Percentiles rank a stretch among this genome's conserved stretches.
Conservation (phyloP, 2,113 vertebrate species). For the Catharus minimus region DNA sequence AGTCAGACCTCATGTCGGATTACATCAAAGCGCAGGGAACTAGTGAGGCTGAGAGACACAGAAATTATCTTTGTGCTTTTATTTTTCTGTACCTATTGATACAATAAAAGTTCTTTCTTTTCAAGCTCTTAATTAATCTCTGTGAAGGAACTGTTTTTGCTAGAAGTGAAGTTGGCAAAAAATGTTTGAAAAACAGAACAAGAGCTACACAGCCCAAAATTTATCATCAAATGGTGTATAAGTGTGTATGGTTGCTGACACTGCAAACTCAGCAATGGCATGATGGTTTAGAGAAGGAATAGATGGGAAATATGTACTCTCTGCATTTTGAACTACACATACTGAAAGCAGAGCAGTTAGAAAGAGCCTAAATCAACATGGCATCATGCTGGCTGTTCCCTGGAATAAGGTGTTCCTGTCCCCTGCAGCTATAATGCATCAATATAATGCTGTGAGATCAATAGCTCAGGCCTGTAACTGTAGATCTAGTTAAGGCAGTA, state of each 20-base stretch:
- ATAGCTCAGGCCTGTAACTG: constrained; percentile 19
- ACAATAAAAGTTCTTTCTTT: neutral
- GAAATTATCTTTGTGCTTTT: neutral
- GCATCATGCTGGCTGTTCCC: neutral
- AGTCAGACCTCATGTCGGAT: neutral
- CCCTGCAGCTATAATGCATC: constrained; percentile 6
- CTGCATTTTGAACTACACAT: neutral
- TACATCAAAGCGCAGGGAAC: neutral
- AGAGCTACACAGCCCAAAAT: neutral
- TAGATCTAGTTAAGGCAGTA: neutral
- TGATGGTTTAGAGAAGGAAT: neutral
- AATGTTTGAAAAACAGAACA: neutral
- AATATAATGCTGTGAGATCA: neutral
- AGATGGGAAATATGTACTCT: neutral
- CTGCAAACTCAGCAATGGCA: neutral
- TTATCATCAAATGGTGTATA: neutral
- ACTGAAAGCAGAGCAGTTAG: neutral
- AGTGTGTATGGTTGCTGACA: neutral
- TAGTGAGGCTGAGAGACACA: neutral
- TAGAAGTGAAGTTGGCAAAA: neutral
- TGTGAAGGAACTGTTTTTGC: neutral
- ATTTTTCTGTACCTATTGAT: neutral
- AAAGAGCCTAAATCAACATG: constrained; percentile 8
- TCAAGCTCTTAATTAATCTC: neutral
- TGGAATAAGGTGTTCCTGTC: constrained; percentile 16